Evolutionary conservation across 2,888 invertebrate species (phyloP).

Genomic region (Xylota segnis): DNA sequence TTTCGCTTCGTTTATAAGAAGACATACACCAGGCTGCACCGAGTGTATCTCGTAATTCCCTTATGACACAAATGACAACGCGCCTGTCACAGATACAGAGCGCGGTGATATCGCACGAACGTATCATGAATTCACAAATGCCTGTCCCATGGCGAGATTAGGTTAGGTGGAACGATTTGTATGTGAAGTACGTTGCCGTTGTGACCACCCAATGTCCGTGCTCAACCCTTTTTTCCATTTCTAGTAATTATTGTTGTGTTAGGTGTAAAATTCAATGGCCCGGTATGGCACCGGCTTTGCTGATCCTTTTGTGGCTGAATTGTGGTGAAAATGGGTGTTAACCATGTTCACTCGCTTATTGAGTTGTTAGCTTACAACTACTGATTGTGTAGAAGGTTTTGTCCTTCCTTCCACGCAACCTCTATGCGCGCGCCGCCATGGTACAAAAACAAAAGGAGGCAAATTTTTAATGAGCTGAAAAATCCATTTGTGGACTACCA

Average conservation of each 20-base stretch:
- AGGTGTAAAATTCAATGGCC: conserved; percentile 69
- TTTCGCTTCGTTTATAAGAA: conserved; percentile 33
- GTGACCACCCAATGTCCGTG: conserved; percentile 64
- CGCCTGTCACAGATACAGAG: conserved; percentile 41
- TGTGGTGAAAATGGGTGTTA: conserved; percentile 62
- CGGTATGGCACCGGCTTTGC: conserved; percentile 65
- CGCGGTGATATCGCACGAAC: conserved; percentile 11
- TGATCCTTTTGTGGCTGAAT: conserved; percentile 53
- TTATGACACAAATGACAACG: conserved; percentile 63
- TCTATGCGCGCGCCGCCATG: too few species aligned
- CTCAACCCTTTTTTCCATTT: conserved; percentile 49
- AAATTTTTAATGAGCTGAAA: conserved; percentile 62
- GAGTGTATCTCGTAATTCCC: conserved; percentile 64
- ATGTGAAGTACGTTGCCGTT: conserved; percentile 21
- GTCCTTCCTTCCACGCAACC: not conserved
- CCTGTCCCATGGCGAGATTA: conserved; percentile 26
- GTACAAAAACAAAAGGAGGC: conserved; percentile 42
- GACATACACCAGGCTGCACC: conserved; percentile 24
- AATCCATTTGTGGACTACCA: conserved; percentile 56
- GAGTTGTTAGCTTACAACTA: conserved; percentile 68
- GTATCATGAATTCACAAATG: conserved; percentile 60
- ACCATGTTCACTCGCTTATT: conserved; percentile 61
- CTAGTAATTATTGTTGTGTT: conserved; percentile 72
- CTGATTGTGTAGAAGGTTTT: not conserved
- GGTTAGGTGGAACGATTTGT: conserved; percentile 47